phyloP scores from a whole-genome alignment of 2,797 vertebrate species.

The Holocentrus rufus region DNA sequence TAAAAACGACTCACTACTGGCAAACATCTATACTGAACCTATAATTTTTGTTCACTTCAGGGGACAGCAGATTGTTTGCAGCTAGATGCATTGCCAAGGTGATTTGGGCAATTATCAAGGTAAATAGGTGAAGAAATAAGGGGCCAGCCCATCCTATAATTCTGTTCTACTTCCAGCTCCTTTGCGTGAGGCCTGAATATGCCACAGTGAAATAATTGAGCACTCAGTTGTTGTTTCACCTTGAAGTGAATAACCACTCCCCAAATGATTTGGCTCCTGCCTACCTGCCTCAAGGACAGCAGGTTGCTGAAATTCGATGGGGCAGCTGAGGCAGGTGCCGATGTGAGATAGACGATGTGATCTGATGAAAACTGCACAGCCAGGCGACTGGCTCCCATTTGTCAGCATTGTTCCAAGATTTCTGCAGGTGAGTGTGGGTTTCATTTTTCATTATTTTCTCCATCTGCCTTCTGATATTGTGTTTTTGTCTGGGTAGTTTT shows the following conservation, averaged over 20 bases:
- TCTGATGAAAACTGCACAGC: slow-evolving; percentile 68
- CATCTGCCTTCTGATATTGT: slow-evolving; percentile 56
- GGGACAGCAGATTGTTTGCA: slow-evolving; percentile 36
- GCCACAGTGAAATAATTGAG: slow-evolving; percentile 75
- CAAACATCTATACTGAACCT: slow-evolving; percentile 22
- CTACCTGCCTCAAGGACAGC: slow-evolving; percentile 73
- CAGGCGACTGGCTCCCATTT: slow-evolving; percentile 65
- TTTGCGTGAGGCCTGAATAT: slow-evolving; percentile 66
- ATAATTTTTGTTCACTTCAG: slow-evolving; percentile 37
- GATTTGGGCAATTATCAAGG: slow-evolving; percentile 60
- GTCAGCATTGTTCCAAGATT: slow-evolving; percentile 73
- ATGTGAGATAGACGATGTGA: slow-evolving; percentile 70
- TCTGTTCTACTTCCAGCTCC: slow-evolving; percentile 62
- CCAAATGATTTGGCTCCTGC: slow-evolving; percentile 74
- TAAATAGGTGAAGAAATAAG: slow-evolving; percentile 59
- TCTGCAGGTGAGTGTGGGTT: slow-evolving; percentile 65
- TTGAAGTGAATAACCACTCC: slow-evolving; percentile 73
- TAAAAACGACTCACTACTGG: slow-evolving; percentile 41
- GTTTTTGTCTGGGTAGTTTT: slow-evolving; percentile 53
- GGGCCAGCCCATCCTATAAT: slow-evolving; percentile 47
- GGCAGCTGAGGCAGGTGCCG: slow-evolving; percentile 64
- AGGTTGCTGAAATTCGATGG: slow-evolving; percentile 66
- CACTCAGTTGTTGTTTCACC: slow-evolving; percentile 77
- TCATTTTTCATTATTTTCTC: slow-evolving; percentile 72
- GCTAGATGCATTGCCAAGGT: slow-evolving; percentile 54